Conservation (phyloP, 2,888 invertebrate genomes). For the Dorcus hopei region DNA sequence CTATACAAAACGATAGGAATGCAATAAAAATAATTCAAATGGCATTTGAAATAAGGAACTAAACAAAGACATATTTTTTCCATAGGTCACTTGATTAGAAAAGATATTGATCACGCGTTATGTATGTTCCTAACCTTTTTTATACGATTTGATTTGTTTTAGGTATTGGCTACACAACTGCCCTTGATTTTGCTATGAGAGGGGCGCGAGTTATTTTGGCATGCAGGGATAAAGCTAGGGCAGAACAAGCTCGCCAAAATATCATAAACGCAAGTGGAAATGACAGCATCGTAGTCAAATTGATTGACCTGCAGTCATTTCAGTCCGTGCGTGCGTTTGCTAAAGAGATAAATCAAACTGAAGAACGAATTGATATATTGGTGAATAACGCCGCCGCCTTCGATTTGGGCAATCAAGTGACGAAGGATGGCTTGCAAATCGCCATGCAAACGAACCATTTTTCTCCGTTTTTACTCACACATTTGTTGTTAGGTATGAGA, state of each 20-base stretch:
- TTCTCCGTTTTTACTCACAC: constrained; percentile 56
- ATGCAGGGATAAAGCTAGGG: constrained; percentile 45
- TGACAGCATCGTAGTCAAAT: constrained; percentile 41
- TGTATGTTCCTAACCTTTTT: too few relatives aligned
- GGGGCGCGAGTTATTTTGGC: constrained; percentile 56
- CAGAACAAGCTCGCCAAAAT: constrained; percentile 17
- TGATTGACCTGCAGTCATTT: constrained; percentile 55
- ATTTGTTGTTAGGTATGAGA: constrained; percentile 55
- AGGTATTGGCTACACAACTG: constrained; percentile 49
- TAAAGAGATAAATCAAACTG: constrained; percentile 53
- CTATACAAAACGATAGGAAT: too few relatives aligned
- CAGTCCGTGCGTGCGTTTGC: constrained; percentile 60
- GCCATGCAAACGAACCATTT: constrained; percentile 44
- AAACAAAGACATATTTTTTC: too few relatives aligned
- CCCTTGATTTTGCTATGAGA: constrained; percentile 47
- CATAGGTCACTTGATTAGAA: too few relatives aligned
- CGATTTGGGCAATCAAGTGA: constrained; percentile 47
- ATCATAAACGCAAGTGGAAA: constrained; percentile 39
- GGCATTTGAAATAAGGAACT: too few relatives aligned
- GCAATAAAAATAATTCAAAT: too few relatives aligned
- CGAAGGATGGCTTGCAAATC: constrained; percentile 61
- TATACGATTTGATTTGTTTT: neutral
- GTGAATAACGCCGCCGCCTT: constrained; percentile 63
- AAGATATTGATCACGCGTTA: too few relatives aligned
- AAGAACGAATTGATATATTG: constrained; percentile 58